phyloP scores from a whole-genome alignment of 1,140 invertebrate species.

The Diorhabda carinulata region DNA sequence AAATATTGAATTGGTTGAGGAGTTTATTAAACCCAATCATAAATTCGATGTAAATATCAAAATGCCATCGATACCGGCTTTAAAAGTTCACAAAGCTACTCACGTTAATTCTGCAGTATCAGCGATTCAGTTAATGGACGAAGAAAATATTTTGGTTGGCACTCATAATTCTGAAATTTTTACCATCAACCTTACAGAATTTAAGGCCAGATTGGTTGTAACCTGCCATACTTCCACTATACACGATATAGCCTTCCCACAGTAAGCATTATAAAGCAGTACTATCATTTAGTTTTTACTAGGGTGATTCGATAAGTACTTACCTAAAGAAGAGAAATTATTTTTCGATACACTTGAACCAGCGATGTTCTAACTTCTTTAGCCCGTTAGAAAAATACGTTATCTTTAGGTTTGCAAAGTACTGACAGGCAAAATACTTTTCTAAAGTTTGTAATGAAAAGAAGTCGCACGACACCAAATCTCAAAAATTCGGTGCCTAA shows the following conservation, averaged over 20 bases:
- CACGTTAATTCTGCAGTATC: slow-evolving; percentile 62
- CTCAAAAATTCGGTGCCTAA: too few species aligned
- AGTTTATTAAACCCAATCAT: slow-evolving; percentile 37
- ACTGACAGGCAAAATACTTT: too few species aligned
- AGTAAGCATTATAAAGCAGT: slow-evolving; percentile 54
- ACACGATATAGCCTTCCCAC: slow-evolving; percentile 78
- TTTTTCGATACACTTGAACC: too few species aligned
- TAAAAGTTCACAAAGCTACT: slow-evolving; percentile 49
- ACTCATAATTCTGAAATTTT: slow-evolving; percentile 80
- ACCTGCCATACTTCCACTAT: slow-evolving; percentile 79
- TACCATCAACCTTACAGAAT: slow-evolving; percentile 65
- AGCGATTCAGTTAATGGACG: slow-evolving; percentile 58
- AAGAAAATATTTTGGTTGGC: slow-evolving; percentile 63
- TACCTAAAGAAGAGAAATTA: too few species aligned
- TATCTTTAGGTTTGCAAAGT: too few species aligned
- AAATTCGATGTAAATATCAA: slow-evolving; percentile 34
- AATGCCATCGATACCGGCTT: slow-evolving; percentile 43
- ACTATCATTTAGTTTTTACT: not conserved
- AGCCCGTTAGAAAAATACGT: too few species aligned
- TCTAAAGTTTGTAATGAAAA: too few species aligned
- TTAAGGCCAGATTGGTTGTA: slow-evolving; percentile 65
- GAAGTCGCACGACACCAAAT: too few species aligned
- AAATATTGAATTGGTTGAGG: slow-evolving; percentile 65
- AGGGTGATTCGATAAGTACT: too few species aligned
- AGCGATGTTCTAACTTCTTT: too few species aligned